Conservation (phyloP, 92 coral and sea anemone species). For the Porites cylindrica region DNA sequence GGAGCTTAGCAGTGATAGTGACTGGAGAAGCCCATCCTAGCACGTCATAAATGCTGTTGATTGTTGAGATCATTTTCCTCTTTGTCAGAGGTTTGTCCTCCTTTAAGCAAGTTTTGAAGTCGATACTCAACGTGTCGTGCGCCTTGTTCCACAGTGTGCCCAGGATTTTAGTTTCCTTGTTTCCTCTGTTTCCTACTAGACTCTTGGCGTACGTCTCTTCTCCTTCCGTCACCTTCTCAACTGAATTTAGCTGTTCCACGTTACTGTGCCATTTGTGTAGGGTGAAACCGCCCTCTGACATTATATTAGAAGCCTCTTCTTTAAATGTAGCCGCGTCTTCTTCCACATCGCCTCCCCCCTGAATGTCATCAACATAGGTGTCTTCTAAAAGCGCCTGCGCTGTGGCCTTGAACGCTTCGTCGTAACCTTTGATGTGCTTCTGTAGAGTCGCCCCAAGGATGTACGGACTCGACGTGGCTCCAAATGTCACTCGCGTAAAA, state of each 20-base stretch:
- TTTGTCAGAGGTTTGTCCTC: conserved; percentile 29
- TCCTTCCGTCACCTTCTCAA: conserved; percentile 25
- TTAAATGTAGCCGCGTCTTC: background rate
- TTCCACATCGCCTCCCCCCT: background rate
- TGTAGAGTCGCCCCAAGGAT: conserved; percentile 67
- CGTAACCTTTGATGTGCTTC: conserved; percentile 30
- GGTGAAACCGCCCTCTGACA: background rate
- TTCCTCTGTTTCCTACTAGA: background rate
- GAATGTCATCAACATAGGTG: background rate
- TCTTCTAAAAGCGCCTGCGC: background rate
- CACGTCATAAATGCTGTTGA: conserved; percentile 51
- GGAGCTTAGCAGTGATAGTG: conserved; percentile 32
- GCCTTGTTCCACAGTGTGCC: background rate
- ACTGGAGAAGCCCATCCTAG: conserved; percentile 53
- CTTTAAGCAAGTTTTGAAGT: background rate
- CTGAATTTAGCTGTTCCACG: background rate
- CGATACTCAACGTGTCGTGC: conserved; percentile 6
- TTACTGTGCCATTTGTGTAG: conserved; percentile 11
- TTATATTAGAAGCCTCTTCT: background rate
- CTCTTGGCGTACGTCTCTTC: conserved; percentile 1
- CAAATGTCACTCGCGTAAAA: conserved; percentile 67
- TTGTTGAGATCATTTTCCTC: conserved; percentile 40
- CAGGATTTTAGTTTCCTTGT: conserved; percentile 3
- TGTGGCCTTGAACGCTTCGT: conserved; percentile 15
- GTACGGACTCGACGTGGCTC: conserved; percentile 59